Base-by-base conservation (phyloP, 1,140 invertebrate genomes). In the Pteromalus puparum region DNA sequence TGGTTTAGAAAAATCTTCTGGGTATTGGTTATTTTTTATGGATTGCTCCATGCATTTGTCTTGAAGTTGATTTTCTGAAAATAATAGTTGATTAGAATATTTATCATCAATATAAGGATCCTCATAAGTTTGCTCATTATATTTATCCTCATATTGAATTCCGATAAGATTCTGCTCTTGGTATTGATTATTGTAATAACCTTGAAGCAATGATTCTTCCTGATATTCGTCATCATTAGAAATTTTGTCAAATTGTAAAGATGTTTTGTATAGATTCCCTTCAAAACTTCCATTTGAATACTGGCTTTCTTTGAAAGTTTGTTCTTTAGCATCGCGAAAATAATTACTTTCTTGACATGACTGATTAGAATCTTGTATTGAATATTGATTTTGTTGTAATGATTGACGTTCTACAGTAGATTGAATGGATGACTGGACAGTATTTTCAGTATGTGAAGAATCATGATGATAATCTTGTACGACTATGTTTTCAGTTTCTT, bases 361-460 rank as follows among this genome's bases (percentile, higher is more conserved):
- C 6, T 53, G 10, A 38, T 73, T 24, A 2, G 65, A 42, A 82
- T 75, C 61, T 21, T 65, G 7, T 1, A 42, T 53, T 42, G 53
- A 46, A 77, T 30, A 77, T 72, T 83, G 34, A 30, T 68, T 53
- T 13, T 46, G 15, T 68, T 26, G 9, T 68, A 34, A 53, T 42
- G 24, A 3, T 68, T 68, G 48, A 21, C 4, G 1, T 18, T 28
- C 38, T 1, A 53, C 15, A 1, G 6, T 21, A 84, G 86, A 78
- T 89, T 86, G 53, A 86, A 61, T 68, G 3, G 61, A 18, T 46
- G 91, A 88, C 53, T 91, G 87, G 24, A 88, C 87, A 46, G 88
- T 90, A 1, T 90, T 90, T 80, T 92, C 87, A 68, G 91, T 88
- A 79, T 91, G 91, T n/a, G 84, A 87, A 74, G 88, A 67, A 15